Evolutionary conservation across 2,888 invertebrate genomes (phyloP).

Genomic region (Mythimna loreyi): DNA sequence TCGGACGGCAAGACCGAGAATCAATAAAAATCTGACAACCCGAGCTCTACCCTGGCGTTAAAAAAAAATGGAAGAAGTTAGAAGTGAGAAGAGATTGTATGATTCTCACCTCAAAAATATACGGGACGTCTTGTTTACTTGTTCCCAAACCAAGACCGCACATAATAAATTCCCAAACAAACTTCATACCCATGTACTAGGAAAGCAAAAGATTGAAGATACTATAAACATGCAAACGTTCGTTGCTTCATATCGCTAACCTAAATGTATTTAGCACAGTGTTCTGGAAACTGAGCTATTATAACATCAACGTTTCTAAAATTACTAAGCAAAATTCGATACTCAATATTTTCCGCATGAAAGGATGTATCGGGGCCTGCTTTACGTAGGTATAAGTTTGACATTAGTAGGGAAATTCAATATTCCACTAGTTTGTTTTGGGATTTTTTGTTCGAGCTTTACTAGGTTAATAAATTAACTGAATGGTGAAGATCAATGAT

Average conservation of each 20-base stretch:
- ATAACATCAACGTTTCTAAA: conserved; percentile 58
- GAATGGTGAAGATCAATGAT: too few species aligned
- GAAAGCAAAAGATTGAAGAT: conserved; percentile 44
- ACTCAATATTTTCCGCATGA: conserved; percentile 29
- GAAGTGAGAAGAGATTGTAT: too few species aligned
- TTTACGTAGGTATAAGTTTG: background rate
- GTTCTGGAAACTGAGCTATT: conserved; percentile 56
- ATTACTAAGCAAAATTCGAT: conserved; percentile 44
- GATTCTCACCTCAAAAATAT: background rate
- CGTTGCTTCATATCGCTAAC: conserved; percentile 45
- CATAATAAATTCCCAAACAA: conserved; percentile 43
- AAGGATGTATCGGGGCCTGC: background rate
- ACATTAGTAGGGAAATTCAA: background rate
- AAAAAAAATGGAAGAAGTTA: too few species aligned
- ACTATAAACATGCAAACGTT: conserved; percentile 54
- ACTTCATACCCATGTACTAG: conserved; percentile 26
- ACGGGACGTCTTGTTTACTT: conserved; percentile 33
- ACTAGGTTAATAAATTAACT: background rate
- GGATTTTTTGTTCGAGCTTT: too few species aligned
- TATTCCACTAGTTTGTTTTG: background rate
- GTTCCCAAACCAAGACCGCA: conserved; percentile 27
- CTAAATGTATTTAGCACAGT: conserved; percentile 50
- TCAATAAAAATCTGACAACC: too few species aligned
- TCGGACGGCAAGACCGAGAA: too few species aligned
- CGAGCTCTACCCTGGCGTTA: too few species aligned